Conservation (phyloP, 2,113 vertebrate genomes). For the Gymnobelideus leadbeateri region DNA sequence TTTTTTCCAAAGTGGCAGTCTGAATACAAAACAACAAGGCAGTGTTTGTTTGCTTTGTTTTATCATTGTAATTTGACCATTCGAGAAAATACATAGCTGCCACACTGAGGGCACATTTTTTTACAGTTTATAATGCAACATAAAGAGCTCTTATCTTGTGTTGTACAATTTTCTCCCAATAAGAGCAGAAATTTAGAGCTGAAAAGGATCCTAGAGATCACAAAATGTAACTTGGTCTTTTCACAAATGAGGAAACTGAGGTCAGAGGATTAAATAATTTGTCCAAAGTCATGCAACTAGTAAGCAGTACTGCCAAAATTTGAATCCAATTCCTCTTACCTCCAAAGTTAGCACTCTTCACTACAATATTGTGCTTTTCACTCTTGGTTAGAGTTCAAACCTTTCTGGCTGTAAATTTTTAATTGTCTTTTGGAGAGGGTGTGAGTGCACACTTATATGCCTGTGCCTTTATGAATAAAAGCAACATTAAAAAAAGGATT, state of each 20-base stretch:
- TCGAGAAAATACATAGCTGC: background rate
- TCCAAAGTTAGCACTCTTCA: background rate
- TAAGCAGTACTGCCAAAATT: background rate
- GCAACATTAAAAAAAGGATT: background rate
- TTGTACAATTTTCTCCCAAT: background rate
- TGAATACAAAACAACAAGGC: background rate
- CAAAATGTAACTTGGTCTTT: background rate
- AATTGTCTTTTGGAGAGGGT: background rate
- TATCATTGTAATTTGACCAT: background rate
- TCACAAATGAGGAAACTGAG: background rate
- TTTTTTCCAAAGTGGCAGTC: too few relatives aligned
- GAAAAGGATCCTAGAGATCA: background rate
- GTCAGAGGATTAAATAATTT: background rate
- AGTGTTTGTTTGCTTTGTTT: background rate
- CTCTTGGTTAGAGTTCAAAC: background rate
- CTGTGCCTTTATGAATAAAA: too few relatives aligned
- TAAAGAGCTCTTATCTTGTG: background rate
- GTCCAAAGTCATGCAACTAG: background rate
- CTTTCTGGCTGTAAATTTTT: background rate
- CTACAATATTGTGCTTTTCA: background rate
- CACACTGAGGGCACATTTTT: fast-evolving
- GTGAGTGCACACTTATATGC: background rate
- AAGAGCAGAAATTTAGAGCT: background rate
- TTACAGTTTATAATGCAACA: background rate
- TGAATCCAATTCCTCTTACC: background rate